These are phyloP conservation scores for Stichopus horrens DNA, from an alignment of 53 echinoderm and acorn worm species.

Conservation along the genomic window DNA sequence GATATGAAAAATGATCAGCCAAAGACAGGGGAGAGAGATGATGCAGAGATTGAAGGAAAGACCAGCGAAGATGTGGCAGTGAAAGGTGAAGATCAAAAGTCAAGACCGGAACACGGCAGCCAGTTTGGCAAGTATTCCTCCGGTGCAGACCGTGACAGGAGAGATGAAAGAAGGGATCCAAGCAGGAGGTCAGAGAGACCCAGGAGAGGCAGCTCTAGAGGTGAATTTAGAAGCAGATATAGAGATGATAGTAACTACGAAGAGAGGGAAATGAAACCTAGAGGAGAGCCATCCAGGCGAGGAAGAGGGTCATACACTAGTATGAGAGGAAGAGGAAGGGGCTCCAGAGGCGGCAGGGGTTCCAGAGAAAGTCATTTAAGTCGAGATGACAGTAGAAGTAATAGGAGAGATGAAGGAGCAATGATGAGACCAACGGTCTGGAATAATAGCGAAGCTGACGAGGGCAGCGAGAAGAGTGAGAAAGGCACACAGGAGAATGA, in stretches of 20 bases:
- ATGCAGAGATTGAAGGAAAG: slow-evolving; percentile 52
- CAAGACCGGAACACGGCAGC: slow-evolving; percentile 29
- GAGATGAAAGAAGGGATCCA: slow-evolving; percentile 10
- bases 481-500: slow-evolving; percentile 27
- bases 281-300: slow-evolving; percentile 81
- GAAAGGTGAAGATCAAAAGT: slow-evolving; percentile 1
- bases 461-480: slow-evolving; percentile 12
- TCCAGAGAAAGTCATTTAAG: slow-evolving; percentile 9
- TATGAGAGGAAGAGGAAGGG: slow-evolving; percentile 55
- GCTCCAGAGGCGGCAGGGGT: slow-evolving; percentile 62
- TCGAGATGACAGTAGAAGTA: slow-evolving; percentile 38
- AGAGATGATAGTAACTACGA: slow-evolving; percentile 48
- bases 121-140: slow-evolving; percentile 39
- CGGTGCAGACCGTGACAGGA: slow-evolving; percentile 14
- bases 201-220: slow-evolving; percentile 53
- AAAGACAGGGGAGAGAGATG: slow-evolving; percentile 46
- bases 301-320: slow-evolving; percentile 62
- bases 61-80: not conserved
- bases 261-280: slow-evolving; percentile 52
- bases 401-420: slow-evolving; percentile 51
- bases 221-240: slow-evolving; percentile 51
- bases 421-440: slow-evolving; percentile 24
- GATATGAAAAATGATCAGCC: slow-evolving; percentile 32
- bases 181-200: slow-evolving; percentile 50
- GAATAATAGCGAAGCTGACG: slow-evolving; percentile 46